Evolutionary conservation across 2,113 vertebrate species (phyloP).

Genomic region (Brachyhypopomus gauderio): DNA sequence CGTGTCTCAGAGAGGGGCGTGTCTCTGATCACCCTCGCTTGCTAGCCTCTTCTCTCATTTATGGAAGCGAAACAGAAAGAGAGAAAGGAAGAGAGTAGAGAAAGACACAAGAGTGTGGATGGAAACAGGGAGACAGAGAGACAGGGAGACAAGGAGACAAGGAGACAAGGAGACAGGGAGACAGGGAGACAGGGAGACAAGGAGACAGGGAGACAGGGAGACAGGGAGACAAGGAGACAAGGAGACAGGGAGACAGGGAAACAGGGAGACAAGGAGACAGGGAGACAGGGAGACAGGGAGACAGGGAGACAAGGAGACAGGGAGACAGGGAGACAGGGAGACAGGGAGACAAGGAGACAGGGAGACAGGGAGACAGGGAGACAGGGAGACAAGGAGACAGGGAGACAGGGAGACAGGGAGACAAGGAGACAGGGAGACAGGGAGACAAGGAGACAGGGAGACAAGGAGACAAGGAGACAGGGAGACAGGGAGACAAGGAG

Average conservation of each 20-base stretch:
- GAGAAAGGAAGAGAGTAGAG: no score
- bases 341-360: slow-evolving; percentile 71
- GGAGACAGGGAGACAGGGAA: slow-evolving; percentile 68
- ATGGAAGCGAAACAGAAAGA: no score
- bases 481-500: slow-evolving; percentile 59
- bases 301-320: slow-evolving; percentile 63
- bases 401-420: slow-evolving; percentile 58
- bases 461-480: slow-evolving; percentile 70
- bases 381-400: slow-evolving; percentile 67
- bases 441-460: slow-evolving; percentile 82
- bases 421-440: slow-evolving; percentile 70
- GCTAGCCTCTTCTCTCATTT: no score
- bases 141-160: no score
- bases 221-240: no score
- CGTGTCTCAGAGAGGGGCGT: slow-evolving; percentile 57
- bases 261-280: slow-evolving; percentile 81
- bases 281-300: slow-evolving; percentile 74
- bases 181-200: no score
- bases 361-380: slow-evolving; percentile 80
- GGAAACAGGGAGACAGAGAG: no score
- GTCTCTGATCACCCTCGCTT: no score
- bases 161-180: no score
- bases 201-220: no score
- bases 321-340: slow-evolving; percentile 66
- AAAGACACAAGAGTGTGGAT: no score